Evolutionary conservation across 2,888 invertebrate genomes (phyloP).

Genomic region (Ceriagrion tenellum): DNA sequence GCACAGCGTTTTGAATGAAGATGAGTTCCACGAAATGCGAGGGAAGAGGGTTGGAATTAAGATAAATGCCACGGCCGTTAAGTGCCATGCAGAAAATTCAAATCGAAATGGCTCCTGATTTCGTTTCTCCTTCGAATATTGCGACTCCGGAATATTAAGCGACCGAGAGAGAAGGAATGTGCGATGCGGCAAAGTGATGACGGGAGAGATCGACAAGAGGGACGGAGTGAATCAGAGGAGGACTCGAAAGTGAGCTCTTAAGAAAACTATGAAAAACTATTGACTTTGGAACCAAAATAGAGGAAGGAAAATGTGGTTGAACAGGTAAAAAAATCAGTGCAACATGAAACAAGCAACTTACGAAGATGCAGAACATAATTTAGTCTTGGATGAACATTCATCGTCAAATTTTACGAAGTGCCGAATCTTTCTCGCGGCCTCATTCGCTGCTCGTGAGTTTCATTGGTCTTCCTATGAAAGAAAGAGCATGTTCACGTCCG

Average conservation of each 20-base stretch:
- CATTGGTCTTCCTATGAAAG: too few relatives aligned
- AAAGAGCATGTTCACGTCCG: too few relatives aligned
- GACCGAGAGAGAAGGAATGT: not conserved
- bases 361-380: too few relatives aligned
- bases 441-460: too few relatives aligned
- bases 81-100: not conserved
- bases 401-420: too few relatives aligned
- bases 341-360: too few relatives aligned
- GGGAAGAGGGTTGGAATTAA: not conserved
- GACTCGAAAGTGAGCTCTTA: not conserved
- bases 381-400: too few relatives aligned
- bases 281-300: not conserved
- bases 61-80: not conserved
- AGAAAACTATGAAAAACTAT: not conserved
- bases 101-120: slow-evolving; percentile 17
- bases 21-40: not conserved
- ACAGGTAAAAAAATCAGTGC: too few relatives aligned
- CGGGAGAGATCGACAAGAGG: not conserved
- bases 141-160: not conserved
- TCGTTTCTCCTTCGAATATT: not conserved
- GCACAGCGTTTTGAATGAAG: not conserved
- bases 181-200: not conserved
- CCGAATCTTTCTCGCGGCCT: too few relatives aligned
- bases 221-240: not conserved
- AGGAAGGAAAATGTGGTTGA: too few relatives aligned